A percentile compares a stretch with the other conserved stretches of the same genome.
Evolutionary conservation across 1,140 invertebrate genomes (phyloP).

Genomic region (Drosophila kepulauana): DNA sequence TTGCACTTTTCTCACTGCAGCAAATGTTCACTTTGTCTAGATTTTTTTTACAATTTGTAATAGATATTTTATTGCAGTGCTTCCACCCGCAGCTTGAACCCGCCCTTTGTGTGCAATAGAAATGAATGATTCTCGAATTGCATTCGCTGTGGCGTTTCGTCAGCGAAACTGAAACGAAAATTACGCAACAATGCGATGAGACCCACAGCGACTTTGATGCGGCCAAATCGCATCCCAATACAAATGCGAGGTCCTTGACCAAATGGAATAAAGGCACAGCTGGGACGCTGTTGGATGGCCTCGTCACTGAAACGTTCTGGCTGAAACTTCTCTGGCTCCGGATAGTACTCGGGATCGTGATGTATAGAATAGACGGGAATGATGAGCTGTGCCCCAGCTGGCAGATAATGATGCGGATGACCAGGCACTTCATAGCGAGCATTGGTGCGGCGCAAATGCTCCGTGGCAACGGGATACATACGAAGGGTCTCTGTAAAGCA

Average conservation of each 20-base stretch:
- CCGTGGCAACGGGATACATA: conserved; percentile 87
- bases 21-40: background rate
- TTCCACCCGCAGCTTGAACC: conserved; percentile 86
- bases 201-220: conserved; percentile 63
- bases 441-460: conserved; percentile 86
- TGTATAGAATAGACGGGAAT: conserved; percentile 85
- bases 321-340: conserved; percentile 86
- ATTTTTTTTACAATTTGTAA: background rate
- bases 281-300: conserved; percentile 86
- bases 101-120: conserved; percentile 86
- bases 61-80: conserved; percentile 13
- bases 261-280: conserved; percentile 89
- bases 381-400: conserved; percentile 60
- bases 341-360: conserved; percentile 87
- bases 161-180: conserved; percentile 69
- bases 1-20: background rate
- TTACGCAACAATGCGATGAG: conserved; percentile 54
- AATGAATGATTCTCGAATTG: conserved; percentile 66
- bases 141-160: conserved; percentile 34
- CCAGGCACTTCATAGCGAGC: conserved; percentile 87
- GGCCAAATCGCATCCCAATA: conserved; percentile 85
- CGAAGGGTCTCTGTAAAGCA: conserved; percentile 87
- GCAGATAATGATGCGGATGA: conserved; percentile 81
- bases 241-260: conserved; percentile 89
- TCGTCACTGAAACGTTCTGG: conserved; percentile 88